phyloP scores from a whole-genome alignment of 2,888 invertebrate genomes.

The Abrostola triplasia region DNA sequence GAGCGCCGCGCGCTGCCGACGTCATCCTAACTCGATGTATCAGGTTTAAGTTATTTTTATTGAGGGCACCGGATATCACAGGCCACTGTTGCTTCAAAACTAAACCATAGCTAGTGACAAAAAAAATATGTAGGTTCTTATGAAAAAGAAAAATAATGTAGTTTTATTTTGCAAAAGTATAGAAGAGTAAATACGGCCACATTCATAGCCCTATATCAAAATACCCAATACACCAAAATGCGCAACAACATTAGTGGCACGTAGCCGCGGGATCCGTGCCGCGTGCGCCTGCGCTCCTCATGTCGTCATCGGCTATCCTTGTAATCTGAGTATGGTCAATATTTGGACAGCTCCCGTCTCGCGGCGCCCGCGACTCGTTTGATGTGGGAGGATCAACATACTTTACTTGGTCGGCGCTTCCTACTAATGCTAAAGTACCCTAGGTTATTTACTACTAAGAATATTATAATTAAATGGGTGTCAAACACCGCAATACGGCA shows the following conservation, averaged over 20 bases:
- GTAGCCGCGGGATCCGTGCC: background rate
- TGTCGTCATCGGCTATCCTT: slow-evolving; percentile 22
- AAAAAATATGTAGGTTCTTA: no score
- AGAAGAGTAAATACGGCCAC: background rate
- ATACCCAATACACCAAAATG: no score
- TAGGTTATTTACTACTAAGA: no score
- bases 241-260: no score
- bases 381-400: slow-evolving; percentile 3
- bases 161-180: no score
- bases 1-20: no score
- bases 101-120: no score
- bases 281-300: background rate
- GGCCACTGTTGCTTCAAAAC: background rate
- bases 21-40: no score
- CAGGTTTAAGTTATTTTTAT: no score
- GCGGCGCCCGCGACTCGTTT: slow-evolving; percentile 16
- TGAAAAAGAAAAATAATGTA: no score
- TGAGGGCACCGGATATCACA: background rate
- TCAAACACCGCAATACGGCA: no score
- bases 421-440: slow-evolving; percentile 3
- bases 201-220: background rate
- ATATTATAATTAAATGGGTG: no score
- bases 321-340: slow-evolving; percentile 18
- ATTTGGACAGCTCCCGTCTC: slow-evolving; percentile 30
- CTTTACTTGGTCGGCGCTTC: slow-evolving; percentile 15